A percentile compares a stretch with the other conserved stretches of the same genome.
Conservation (phyloP, 2,888 invertebrate genomes). For the Pecten maximus region DNA sequence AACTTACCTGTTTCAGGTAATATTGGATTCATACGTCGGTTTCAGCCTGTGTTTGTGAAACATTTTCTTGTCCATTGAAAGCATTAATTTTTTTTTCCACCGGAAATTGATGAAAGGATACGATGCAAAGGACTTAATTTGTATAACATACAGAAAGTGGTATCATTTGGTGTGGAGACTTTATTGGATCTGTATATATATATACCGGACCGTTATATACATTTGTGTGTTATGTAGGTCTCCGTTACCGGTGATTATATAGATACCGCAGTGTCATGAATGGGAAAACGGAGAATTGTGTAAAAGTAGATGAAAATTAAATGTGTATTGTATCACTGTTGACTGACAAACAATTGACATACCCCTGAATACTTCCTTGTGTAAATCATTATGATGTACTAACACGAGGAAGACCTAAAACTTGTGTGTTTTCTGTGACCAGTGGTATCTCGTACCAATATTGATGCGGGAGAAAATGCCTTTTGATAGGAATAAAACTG, state of each 20-base stretch:
- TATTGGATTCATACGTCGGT: not conserved
- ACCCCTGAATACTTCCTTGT: not conserved
- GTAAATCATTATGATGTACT: not conserved
- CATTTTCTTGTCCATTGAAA: not conserved
- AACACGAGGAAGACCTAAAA: not conserved
- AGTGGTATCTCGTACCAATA: not conserved
- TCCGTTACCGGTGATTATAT: not conserved
- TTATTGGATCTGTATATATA: not conserved
- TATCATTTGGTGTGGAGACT: not conserved
- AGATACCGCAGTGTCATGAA: not conserved
- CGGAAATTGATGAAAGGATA: conserved; percentile 5
- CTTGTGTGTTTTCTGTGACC: not conserved
- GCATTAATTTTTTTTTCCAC: not conserved
- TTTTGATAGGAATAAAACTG: not conserved
- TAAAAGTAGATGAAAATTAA: not conserved
- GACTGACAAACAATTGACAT: not conserved
- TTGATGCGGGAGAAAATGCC: not conserved
- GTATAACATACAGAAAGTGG: too few relatives aligned
- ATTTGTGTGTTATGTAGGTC: not conserved
- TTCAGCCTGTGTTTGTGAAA: not conserved
- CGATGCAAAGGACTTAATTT: not conserved
- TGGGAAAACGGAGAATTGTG: not conserved
- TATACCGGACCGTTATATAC: too few relatives aligned
- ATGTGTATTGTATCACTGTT: not conserved
- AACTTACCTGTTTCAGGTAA: not conserved